Conservation (phyloP, 37 sponge, comb jelly and placozoan genomes). For the Amphimedon queenslandica region DNA sequence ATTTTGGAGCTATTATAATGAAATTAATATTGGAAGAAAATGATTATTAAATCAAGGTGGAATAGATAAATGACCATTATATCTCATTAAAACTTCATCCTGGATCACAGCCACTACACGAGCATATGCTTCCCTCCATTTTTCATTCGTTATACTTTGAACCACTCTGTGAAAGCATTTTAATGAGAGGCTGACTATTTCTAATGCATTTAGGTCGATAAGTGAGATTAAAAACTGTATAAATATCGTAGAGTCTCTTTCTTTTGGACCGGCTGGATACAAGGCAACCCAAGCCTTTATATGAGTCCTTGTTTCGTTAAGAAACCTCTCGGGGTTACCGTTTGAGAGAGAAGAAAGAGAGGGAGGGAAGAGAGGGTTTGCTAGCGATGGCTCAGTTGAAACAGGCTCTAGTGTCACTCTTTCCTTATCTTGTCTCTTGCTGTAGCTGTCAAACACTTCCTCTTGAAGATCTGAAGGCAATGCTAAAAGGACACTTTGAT, state of each 20-base stretch:
- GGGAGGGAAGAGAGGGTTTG: not conserved
- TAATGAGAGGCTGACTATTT: constrained; percentile 2
- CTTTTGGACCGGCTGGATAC: constrained; percentile 26
- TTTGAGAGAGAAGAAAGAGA: not conserved
- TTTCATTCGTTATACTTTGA: not conserved
- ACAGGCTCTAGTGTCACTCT: no score
- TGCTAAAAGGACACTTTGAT: constrained; percentile 47
- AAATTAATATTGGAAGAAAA: no score
- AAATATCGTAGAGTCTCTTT: constrained; percentile 15
- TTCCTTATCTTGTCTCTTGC: not conserved
- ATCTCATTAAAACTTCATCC: no score
- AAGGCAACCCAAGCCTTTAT: constrained; percentile 27
- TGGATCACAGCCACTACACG: no score
- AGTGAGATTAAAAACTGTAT: constrained; percentile 12
- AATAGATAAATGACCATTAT: no score
- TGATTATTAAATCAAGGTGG: no score
- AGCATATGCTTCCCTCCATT: not conserved
- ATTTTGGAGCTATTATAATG: no score
- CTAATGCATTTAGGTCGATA: constrained; percentile 5
- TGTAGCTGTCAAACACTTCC: constrained; percentile 28
- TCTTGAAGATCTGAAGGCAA: constrained; percentile 26
- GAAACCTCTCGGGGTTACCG: constrained; percentile 5
- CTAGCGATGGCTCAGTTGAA: not conserved
- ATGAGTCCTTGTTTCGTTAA: constrained; percentile 7
- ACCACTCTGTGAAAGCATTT: constrained; percentile 13